Percentiles rank a stretch among this genome's conserved stretches.
phyloP scores from a whole-genome alignment of 2,888 invertebrate species.

The Sminthurides aquaticus region DNA sequence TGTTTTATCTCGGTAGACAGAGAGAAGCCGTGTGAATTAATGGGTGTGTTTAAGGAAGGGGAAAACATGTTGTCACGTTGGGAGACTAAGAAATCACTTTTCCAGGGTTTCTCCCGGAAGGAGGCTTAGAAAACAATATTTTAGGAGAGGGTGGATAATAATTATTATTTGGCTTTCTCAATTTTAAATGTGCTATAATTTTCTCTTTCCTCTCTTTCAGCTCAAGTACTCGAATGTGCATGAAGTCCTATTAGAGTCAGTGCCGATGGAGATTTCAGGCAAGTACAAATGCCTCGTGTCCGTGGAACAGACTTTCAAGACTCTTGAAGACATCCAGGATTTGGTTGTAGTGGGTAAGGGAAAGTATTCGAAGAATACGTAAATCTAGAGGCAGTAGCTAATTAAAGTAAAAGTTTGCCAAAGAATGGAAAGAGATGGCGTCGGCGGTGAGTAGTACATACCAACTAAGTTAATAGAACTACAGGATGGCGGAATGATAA shows the following conservation, averaged over 20 bases:
- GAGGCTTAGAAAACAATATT: not conserved
- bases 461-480: no score
- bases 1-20: not conserved
- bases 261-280: slow-evolving; percentile 62
- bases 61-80: no score
- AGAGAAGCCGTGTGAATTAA: not conserved
- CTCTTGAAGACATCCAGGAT: slow-evolving; percentile 21
- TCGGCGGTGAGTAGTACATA: no score
- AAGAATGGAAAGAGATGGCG: no score
- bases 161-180: not conserved
- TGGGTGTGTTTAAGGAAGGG: no score
- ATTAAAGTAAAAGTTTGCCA: no score
- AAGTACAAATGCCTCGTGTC: slow-evolving; percentile 69
- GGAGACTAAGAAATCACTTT: not conserved
- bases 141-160: not conserved
- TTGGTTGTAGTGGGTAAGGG: slow-evolving; percentile 27
- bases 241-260: slow-evolving; percentile 61
- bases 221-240: slow-evolving; percentile 58
- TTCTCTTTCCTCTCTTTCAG: slow-evolving; percentile 53
- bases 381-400: no score
- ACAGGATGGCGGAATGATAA: no score
- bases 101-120: not conserved
- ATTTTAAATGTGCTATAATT: no score
- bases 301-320: slow-evolving; percentile 54
- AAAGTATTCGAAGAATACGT: no score